Conservation (phyloP, 2,888 invertebrate genomes). For the Hylaea fasciaria region DNA sequence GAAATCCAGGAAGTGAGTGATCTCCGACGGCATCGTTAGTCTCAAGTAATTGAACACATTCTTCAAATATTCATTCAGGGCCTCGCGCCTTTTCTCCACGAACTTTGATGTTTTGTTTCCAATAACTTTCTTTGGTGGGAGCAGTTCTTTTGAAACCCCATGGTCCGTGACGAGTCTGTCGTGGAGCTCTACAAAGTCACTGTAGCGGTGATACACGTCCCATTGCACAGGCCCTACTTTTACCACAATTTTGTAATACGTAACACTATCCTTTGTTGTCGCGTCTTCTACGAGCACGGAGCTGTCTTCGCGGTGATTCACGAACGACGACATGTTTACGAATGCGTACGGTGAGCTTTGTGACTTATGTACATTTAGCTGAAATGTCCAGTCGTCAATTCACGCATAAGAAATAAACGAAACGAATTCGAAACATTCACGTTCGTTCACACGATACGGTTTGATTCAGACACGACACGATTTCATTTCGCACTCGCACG, state of each 20-base stretch:
- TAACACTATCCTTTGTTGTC: slow-evolving; percentile 87
- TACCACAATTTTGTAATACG: slow-evolving; percentile 89
- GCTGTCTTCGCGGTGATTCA: slow-evolving; percentile 88
- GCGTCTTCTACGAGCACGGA: slow-evolving; percentile 87
- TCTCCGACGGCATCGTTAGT: slow-evolving; percentile 90
- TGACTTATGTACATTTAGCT: slow-evolving; percentile 2
- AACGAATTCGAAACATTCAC: neutral
- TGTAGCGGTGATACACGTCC: slow-evolving; percentile 94
- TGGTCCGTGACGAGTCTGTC: slow-evolving; percentile 92
- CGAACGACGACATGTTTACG: slow-evolving; percentile 89
- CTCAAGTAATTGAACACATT: slow-evolving; percentile 90
- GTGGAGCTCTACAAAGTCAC: slow-evolving; percentile 95
- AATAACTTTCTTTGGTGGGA: slow-evolving; percentile 97
- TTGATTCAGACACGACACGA: too few species aligned
- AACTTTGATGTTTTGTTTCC: slow-evolving; percentile 95
- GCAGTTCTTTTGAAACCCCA: slow-evolving; percentile 92
- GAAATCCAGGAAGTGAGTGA: slow-evolving; percentile 94
- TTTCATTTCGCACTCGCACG: too few species aligned
- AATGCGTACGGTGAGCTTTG: neutral
- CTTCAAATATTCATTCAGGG: slow-evolving; percentile 92
- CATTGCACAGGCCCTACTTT: slow-evolving; percentile 90
- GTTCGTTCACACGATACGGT: too few species aligned
- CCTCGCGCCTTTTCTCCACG: slow-evolving; percentile 92
- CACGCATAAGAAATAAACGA: neutral
- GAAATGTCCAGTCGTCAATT: slow-evolving; percentile 1